phyloP scores from a whole-genome alignment of 2,888 invertebrate species.

The Noctua janthina region DNA sequence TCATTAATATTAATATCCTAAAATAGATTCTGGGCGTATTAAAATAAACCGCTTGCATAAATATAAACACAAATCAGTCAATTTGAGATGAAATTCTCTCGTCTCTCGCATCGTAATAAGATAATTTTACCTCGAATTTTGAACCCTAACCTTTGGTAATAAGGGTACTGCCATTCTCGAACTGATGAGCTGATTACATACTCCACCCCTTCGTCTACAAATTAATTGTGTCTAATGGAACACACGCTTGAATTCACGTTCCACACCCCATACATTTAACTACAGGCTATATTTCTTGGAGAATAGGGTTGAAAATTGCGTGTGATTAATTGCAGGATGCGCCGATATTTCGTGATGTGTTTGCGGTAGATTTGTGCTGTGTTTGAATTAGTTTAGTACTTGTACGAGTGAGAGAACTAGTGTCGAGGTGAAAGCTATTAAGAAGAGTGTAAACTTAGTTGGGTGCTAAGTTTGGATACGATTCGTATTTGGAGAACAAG shows the following conservation, averaged over 20 bases:
- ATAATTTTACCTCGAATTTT: slow-evolving; percentile 39
- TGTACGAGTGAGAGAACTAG: slow-evolving; percentile 53
- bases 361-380: slow-evolving; percentile 53
- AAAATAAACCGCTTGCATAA: slow-evolving; percentile 48
- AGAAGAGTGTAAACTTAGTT: slow-evolving; percentile 34
- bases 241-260: slow-evolving; percentile 73
- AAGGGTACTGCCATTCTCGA: slow-evolving; percentile 42
- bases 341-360: slow-evolving; percentile 54
- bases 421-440: slow-evolving; percentile 39
- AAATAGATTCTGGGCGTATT: slow-evolving; percentile 36
- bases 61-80: slow-evolving; percentile 63
- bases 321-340: slow-evolving; percentile 27
- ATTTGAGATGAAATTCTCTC: slow-evolving; percentile 65
- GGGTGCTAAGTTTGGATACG: slow-evolving; percentile 26
- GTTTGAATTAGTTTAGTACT: slow-evolving; percentile 58
- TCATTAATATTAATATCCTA: slow-evolving; percentile 32
- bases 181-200: slow-evolving; percentile 63
- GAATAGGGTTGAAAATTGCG: slow-evolving; percentile 40
- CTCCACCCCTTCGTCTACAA: slow-evolving; percentile 71
- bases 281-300: slow-evolving; percentile 33
- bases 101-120: slow-evolving; percentile 43
- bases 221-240: slow-evolving; percentile 85
- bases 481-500: slow-evolving; percentile 14
- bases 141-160: slow-evolving; percentile 54
- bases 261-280: slow-evolving; percentile 43